phyloP scores from a whole-genome alignment of 64 coral and sea anemone species.

The Montipora capricornis region DNA sequence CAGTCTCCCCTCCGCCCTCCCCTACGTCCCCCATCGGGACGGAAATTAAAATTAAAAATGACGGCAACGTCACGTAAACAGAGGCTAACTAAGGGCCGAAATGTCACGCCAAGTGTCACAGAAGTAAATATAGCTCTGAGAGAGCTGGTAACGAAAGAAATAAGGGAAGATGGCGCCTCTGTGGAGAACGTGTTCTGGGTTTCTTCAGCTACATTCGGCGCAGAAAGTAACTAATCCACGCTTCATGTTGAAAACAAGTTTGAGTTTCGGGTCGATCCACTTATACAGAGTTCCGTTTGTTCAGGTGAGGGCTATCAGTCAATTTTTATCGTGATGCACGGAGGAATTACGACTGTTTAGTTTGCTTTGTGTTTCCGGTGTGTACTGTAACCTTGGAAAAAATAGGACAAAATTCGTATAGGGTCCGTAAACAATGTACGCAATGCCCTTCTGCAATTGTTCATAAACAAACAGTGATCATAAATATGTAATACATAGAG shows the following conservation, averaged over 20 bases:
- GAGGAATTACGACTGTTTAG: neutral
- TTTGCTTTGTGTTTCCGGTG: neutral
- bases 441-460: too few species aligned
- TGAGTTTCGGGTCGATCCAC: neutral
- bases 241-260: neutral
- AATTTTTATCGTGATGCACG: neutral
- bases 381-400: too few species aligned
- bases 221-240: neutral
- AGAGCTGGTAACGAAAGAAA: neutral
- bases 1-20: too few species aligned
- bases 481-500: too few species aligned
- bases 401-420: too few species aligned
- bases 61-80: too few species aligned
- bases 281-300: constrained; percentile 8
- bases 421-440: too few species aligned
- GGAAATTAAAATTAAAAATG: too few species aligned
- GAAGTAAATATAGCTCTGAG: neutral
- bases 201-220: neutral
- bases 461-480: too few species aligned
- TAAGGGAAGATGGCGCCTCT: neutral
- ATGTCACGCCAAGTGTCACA: neutral
- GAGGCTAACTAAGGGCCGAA: neutral
- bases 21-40: too few species aligned
- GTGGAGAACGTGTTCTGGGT: constrained; percentile 21
- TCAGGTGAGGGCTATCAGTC: constrained; percentile 19